Conservation (phyloP, 53 echinoderm and acorn worm species). For the Stichopus horrens region DNA sequence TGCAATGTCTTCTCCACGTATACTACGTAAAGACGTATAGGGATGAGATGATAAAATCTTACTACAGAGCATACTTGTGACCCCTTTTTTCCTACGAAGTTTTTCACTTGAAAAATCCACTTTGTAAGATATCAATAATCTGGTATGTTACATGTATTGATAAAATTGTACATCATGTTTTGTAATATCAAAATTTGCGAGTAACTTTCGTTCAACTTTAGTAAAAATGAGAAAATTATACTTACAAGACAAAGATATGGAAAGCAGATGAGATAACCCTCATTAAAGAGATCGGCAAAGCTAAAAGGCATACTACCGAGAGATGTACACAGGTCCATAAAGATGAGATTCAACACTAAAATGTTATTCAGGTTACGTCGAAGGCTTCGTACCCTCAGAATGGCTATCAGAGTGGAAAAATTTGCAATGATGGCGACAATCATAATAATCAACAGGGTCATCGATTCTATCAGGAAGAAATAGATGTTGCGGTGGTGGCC, state of each 20-base stretch:
- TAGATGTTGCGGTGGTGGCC: background rate
- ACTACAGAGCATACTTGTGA: no score
- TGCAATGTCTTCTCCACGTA: no score
- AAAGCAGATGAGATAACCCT: background rate
- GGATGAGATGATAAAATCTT: no score
- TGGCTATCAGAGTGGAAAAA: background rate
- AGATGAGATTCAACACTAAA: background rate
- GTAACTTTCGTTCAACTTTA: no score
- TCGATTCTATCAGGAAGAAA: background rate
- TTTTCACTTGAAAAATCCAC: no score
- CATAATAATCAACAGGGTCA: background rate
- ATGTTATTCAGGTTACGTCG: background rate
- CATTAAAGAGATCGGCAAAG: slow-evolving; percentile 1
- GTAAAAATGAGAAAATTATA: background rate
- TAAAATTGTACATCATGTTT: no score
- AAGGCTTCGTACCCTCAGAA: slow-evolving; percentile 5
- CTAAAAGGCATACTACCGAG: slow-evolving; percentile 32
- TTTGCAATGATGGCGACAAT: background rate
- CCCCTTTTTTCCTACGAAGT: no score
- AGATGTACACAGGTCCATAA: slow-evolving; percentile 15
- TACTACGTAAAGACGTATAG: no score
- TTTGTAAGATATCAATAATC: no score
- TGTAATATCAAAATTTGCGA: no score
- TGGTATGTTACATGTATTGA: no score
- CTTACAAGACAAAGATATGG: slow-evolving; percentile 13